Conservation (phyloP, 2,797 vertebrate species). For the Sparidentex hasta region DNA sequence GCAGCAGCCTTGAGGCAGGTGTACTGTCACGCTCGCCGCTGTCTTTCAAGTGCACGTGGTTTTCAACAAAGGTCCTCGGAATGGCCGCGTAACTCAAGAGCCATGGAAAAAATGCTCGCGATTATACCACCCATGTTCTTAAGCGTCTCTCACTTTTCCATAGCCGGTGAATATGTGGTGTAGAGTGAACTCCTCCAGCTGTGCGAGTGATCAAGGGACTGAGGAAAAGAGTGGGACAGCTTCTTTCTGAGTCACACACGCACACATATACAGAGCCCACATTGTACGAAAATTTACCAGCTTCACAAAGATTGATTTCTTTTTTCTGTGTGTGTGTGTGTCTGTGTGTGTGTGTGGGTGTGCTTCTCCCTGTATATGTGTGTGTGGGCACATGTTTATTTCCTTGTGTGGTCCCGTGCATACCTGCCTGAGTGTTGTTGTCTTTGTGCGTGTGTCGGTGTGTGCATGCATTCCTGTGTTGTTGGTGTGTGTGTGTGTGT, state of each 20-base stretch:
- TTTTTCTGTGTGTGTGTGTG: constrained; percentile 38
- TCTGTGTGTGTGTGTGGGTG: constrained; percentile 21
- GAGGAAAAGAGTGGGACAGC: constrained; percentile 52
- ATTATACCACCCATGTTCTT: constrained; percentile 46
- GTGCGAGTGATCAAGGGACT: constrained; percentile 73
- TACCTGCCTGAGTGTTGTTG: constrained; percentile 38
- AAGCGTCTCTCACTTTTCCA: constrained; percentile 59
- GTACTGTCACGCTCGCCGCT: constrained; percentile 28
- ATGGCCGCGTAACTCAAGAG: constrained; percentile 57
- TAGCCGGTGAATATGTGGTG: constrained; percentile 59
- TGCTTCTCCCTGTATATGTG: constrained; percentile 44
- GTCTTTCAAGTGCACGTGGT: constrained; percentile 48
- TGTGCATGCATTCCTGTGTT: constrained; percentile 44
- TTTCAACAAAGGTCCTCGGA: constrained; percentile 51
- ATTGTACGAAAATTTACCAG: constrained; percentile 62
- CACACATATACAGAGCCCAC: constrained; percentile 75
- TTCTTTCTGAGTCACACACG: constrained; percentile 58
- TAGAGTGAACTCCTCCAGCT: constrained; percentile 56
- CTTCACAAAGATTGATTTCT: constrained; percentile 64
- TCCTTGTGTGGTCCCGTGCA: constrained; percentile 49
- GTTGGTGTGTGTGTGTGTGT: too few species aligned
- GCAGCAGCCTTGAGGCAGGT: constrained; percentile 51
- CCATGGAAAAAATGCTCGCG: constrained; percentile 43
- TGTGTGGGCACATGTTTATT: constrained; percentile 40
- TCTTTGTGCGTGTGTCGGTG: constrained; percentile 42